These are phyloP conservation scores for Lepidochrysops patricia DNA, from an alignment of 2,888 invertebrate genomes.

Conservation along the genomic window DNA sequence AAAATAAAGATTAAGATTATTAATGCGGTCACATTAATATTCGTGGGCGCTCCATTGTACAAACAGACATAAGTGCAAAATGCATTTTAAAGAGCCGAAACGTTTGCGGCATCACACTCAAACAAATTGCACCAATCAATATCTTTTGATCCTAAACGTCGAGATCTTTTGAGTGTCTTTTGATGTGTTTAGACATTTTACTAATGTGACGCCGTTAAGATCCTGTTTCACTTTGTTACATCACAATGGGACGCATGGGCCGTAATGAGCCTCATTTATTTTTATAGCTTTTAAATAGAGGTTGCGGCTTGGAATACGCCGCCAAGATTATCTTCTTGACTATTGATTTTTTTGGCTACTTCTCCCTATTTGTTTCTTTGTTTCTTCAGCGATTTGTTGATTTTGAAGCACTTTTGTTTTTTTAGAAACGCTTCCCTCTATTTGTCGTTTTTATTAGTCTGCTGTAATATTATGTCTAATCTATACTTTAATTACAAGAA, in stretches of 20 bases:
- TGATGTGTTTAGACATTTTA: constrained; percentile 72
- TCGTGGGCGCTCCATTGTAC: constrained; percentile 39
- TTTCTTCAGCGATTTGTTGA: background rate
- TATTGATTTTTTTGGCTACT: background rate
- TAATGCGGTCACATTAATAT: constrained; percentile 38
- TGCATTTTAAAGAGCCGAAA: constrained; percentile 40
- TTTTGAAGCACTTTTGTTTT: background rate
- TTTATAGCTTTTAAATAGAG: constrained; percentile 64
- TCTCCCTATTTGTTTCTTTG: constrained; percentile 10
- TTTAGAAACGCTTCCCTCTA: too few relatives aligned
- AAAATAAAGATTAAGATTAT: constrained; percentile 26
- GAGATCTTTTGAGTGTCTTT: constrained; percentile 51
- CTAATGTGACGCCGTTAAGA: constrained; percentile 66
- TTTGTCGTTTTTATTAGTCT: too few relatives aligned
- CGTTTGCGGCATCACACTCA: constrained; percentile 46
- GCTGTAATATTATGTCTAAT: too few relatives aligned
- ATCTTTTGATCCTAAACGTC: constrained; percentile 45
- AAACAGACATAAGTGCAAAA: constrained; percentile 44
- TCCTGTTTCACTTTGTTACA: constrained; percentile 45
- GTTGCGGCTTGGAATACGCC: constrained; percentile 56
- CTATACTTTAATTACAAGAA: too few relatives aligned
- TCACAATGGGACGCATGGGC: constrained; percentile 51
- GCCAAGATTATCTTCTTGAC: constrained; percentile 48
- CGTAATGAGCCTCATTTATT: constrained; percentile 68
- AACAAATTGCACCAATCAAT: constrained; percentile 68